These are phyloP conservation scores for Tyto alba DNA, from an alignment of 2,113 vertebrate genomes.

Conservation along the genomic window DNA sequence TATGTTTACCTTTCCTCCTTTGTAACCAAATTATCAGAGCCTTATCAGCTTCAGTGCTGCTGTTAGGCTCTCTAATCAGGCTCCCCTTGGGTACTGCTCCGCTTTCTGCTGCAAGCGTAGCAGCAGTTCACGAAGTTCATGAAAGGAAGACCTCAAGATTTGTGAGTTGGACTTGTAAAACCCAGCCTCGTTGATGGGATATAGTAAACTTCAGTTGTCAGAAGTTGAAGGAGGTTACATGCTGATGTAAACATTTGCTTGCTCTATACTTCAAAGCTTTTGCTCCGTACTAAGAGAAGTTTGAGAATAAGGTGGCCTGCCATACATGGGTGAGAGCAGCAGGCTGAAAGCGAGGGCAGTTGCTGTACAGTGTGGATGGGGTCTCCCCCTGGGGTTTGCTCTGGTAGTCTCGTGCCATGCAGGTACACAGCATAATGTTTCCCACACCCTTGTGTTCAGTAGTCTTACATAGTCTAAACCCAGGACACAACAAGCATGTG, in stretches of 20 bases:
- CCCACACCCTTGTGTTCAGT: background rate
- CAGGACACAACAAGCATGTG: background rate
- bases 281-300: background rate
- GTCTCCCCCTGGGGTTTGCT: background rate
- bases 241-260: background rate
- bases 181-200: accelerated
- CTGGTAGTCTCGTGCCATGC: background rate
- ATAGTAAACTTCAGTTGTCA: background rate
- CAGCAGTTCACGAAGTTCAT: background rate
- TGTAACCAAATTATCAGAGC: background rate
- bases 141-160: background rate
- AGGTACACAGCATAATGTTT: background rate
- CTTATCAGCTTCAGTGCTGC: background rate
- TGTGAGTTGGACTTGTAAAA: background rate
- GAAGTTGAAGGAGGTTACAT: background rate
- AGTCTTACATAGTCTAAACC: accelerated
- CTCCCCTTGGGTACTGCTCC: background rate
- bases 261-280: background rate
- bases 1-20: background rate
- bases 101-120: background rate
- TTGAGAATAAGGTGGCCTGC: background rate
- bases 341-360: accelerated
- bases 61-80: background rate
- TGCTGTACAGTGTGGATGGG: background rate
- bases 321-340: background rate